These are phyloP conservation scores for Dioctria linearis DNA, from an alignment of 2,888 invertebrate genomes.

Conservation along the genomic window DNA sequence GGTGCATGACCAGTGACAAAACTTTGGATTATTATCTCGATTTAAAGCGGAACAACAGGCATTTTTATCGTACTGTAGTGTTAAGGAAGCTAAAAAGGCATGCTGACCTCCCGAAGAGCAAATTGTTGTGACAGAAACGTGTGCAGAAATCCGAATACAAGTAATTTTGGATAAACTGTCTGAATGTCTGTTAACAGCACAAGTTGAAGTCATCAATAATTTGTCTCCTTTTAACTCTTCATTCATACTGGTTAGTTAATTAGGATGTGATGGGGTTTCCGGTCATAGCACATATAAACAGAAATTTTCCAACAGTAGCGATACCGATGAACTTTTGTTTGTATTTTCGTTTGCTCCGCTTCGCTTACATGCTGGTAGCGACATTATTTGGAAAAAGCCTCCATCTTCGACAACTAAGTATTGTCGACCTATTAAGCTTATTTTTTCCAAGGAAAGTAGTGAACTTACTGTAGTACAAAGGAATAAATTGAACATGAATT, in stretches of 20 bases:
- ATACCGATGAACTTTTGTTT: neutral
- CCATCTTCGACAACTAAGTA: neutral
- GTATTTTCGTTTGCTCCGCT: neutral
- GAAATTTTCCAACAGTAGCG: neutral
- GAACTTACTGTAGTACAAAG: neutral
- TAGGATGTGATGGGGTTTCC: neutral
- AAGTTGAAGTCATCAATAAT: neutral
- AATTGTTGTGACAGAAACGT: neutral
- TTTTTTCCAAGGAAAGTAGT: neutral
- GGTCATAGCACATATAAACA: neutral
- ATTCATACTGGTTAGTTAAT: neutral
- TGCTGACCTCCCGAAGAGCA: too few relatives aligned
- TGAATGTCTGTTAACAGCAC: neutral
- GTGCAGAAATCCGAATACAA: neutral
- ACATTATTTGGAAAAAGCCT: neutral
- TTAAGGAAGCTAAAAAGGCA: too few relatives aligned
- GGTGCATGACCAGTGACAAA: too few relatives aligned
- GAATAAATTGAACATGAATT: neutral
- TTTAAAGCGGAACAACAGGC: too few relatives aligned
- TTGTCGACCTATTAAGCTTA: conserved; percentile 4
- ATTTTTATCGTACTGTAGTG: too few relatives aligned
- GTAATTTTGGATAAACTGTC: neutral
- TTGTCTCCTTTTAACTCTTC: neutral
- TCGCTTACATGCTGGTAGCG: neutral
- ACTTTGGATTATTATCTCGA: too few relatives aligned